Evolutionary conservation across 2,113 vertebrate genomes (phyloP), one percentile per base, ranked within the genome.

Genomic region (Loxodonta africana): DNA sequence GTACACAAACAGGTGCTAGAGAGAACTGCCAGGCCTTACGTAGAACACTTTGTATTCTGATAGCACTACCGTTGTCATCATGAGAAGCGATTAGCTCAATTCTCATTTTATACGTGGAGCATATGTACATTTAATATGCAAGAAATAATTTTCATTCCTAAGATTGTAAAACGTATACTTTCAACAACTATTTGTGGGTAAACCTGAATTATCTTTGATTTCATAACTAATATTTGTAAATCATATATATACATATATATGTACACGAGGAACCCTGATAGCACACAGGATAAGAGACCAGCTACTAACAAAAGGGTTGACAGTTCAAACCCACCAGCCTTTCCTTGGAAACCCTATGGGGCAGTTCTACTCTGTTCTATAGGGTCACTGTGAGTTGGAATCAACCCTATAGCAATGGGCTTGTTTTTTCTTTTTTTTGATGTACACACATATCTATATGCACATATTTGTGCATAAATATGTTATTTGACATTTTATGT

Each of bases 1-100:
- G 1, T 12, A 63, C 83, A 44, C 37, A 94, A 95, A 73, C 37
- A 0, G 21, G n/a, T 73, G 37, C 4, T 62, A 3, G 11, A 83
- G 26, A 96, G 21, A 91, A 76, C 21, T 48, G 0, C 26, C 26
- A 73, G 14, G 33, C 46, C 18, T 94, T 94, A 71, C 57, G 26
- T 92, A 77, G 26, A 89, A 85, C 9, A 71, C 6, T 63, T 90
- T 89, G 46, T 74, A 51, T 91, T 97, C 78, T 30, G 37, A 20
- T 77, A 25, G 4, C 4, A 76, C 6, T 94, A 87, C 44, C 1
- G 37, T 33, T 60, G 44, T 74, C 60, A 86, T 3, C 48, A 57
- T 88, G 18, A 28, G 71, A 96, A 96, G 5, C 14, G 37, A 74
- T 18, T 67, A 41, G 28, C 26, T 83, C 73, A 95, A 77, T 28